A percentile compares a stretch with the other conserved stretches of the same genome.
These are phyloP conservation scores for Hypotaenidia okinawae DNA, from an alignment of 2,797 vertebrate species.

Conservation along the genomic window DNA sequence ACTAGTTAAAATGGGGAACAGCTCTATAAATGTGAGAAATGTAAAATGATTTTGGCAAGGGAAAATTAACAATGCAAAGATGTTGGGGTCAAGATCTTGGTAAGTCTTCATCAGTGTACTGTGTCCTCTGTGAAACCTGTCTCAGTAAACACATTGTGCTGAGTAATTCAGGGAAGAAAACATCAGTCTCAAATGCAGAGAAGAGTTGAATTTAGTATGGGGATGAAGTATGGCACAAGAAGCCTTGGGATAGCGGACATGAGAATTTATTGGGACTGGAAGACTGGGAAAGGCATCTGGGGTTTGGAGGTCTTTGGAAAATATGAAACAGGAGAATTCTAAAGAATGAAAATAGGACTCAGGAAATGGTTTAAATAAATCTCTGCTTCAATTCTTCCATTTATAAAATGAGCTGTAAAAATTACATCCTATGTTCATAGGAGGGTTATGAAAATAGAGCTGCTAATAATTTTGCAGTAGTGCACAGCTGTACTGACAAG, in stretches of 20 bases:
- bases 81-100: background rate
- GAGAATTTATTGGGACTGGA: background rate
- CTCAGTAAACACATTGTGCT: background rate
- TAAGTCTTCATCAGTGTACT: background rate
- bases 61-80: background rate
- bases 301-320: background rate
- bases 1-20: background rate
- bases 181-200: background rate
- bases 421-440: background rate
- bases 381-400: background rate
- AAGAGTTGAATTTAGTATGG: background rate
- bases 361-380: background rate
- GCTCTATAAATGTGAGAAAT: background rate
- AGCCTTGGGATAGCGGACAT: background rate
- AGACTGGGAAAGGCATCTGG: background rate
- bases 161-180: background rate
- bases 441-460: conserved; percentile 23
- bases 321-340: background rate
- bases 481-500: conserved; percentile 33
- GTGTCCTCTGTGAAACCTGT: background rate
- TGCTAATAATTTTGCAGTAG: conserved; percentile 21
- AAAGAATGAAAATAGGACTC: background rate
- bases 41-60: background rate
- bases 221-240: background rate
- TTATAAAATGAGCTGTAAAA: conserved; percentile 24